Percentiles rank a stretch among this genome's conserved stretches.
phyloP scores from a whole-genome alignment of 1,140 invertebrate species.

The Sycobia sp. region DNA sequence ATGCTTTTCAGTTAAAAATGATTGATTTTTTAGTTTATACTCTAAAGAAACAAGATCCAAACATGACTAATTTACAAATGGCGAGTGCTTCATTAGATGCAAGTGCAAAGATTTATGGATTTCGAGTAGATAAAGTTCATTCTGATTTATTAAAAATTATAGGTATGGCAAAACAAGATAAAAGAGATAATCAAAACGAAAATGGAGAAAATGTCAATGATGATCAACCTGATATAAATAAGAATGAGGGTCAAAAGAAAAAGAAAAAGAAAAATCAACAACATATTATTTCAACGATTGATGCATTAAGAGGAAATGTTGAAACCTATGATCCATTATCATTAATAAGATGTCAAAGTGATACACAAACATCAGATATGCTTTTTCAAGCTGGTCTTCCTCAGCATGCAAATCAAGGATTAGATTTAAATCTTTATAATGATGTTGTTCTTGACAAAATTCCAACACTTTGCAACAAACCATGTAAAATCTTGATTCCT shows the following conservation, averaged over 20 bases:
- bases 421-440: slow-evolving; percentile 43
- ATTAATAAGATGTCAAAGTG: slow-evolving; percentile 44
- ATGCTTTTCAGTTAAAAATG: slow-evolving; percentile 84
- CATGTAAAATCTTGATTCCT: slow-evolving; percentile 1
- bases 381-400: slow-evolving; percentile 49
- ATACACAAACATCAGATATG: slow-evolving; percentile 52
- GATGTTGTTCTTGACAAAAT: slow-evolving; percentile 42
- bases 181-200: slow-evolving; percentile 57
- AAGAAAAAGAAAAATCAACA: slow-evolving; percentile 46
- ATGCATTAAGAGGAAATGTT: slow-evolving; percentile 55
- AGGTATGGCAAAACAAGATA: slow-evolving; percentile 64
- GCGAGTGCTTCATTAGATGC: slow-evolving; percentile 82
- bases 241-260: slow-evolving; percentile 47
- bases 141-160: slow-evolving; percentile 78
- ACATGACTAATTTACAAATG: slow-evolving; percentile 74
- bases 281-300: slow-evolving; percentile 51
- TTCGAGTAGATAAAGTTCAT: slow-evolving; percentile 79
- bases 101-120: slow-evolving; percentile 82
- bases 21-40: too few species aligned
- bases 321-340: slow-evolving; percentile 49
- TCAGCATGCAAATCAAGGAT: slow-evolving; percentile 42
- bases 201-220: slow-evolving; percentile 46
- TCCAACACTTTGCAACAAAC: background rate
- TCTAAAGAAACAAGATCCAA: slow-evolving; percentile 69
- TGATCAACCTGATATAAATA: slow-evolving; percentile 17